Evolutionary conservation across 2,888 invertebrate genomes (phyloP), one percentile per base, ranked within the genome.

Genomic region (Teleiodes luculella): DNA sequence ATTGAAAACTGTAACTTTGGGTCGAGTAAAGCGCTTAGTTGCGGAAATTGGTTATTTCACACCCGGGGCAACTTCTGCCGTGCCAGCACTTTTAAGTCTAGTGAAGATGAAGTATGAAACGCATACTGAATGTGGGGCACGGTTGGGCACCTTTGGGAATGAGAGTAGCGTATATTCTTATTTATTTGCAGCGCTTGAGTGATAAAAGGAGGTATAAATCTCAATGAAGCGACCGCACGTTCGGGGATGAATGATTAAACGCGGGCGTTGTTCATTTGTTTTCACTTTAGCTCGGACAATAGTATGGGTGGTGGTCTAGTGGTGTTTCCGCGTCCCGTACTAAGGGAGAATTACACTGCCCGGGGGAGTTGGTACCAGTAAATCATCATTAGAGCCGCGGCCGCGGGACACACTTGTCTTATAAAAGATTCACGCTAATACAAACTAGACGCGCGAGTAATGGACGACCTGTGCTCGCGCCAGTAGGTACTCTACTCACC

Each of bases 381-480:
- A 78, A 87, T 87, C 86, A 86, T 86, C 84, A 87, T 87, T 87
- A 87, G 80, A 70, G 65, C 57, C 60, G 64, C 65, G 65, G 71
- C 69, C 64, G 67, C 67, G 78, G 74, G 83, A 83, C 83, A 79
- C 72, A 76, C 73, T 76, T 69, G 78, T 83, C 81, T 83, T 84
- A 86, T 86, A 86, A 86, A 86, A 86, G 78, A 86, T 86, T 86
- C 86, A 86, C 74, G 76, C 74, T 80, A 78, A 82, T 81, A 83
- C 82, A 78, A 79, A 84, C 80, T 73, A 82, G 80, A 73, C 76
- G 70, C 66, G 66, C 73, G 72, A 80, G 70, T 80, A 81, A 82
- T 75, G 74, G 72, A 66, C 56, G 61, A 63, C 65, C 66, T 70
- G 28, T 31, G 61, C 57, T 60, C 24, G 24, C 24, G 24, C 63